These are phyloP conservation scores for Aphelenchoides fujianensis DNA, from an alignment of 1,140 invertebrate genomes.

Conservation along the genomic window DNA sequence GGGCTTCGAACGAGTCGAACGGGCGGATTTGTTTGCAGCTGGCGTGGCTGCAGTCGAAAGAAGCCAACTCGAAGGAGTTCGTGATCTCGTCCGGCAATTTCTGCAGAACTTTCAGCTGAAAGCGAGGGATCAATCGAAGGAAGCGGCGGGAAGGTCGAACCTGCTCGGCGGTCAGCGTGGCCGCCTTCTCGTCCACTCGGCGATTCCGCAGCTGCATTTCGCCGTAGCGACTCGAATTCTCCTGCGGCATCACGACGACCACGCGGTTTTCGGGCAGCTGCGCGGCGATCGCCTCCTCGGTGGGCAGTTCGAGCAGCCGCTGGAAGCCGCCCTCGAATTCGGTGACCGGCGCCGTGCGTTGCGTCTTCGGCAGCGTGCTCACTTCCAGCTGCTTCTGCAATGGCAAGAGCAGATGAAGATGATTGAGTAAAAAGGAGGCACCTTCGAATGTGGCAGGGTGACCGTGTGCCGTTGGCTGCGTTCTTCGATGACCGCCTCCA, in stretches of 20 bases:
- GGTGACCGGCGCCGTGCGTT: not conserved
- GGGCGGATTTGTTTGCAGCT: not conserved
- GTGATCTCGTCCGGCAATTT: conserved; percentile 21
- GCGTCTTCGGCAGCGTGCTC: not conserved
- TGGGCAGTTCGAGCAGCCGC: not conserved
- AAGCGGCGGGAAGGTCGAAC: too few species aligned
- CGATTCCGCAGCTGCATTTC: conserved; percentile 21
- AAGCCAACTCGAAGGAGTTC: not conserved
- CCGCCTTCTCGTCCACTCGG: conserved; percentile 5
- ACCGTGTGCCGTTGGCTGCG: not conserved
- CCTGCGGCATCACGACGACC: conserved; percentile 24
- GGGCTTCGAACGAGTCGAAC: conserved; percentile 15
- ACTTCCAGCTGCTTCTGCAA: conserved; percentile 9
- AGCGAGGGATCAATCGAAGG: not conserved
- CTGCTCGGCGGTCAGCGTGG: conserved; percentile 12
- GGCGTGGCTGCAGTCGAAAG: conserved; percentile 9
- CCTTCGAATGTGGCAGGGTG: conserved; percentile 12
- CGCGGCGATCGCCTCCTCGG: not conserved
- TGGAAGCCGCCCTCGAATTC: not conserved
- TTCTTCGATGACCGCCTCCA: conserved; percentile 6
- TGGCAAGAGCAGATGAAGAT: too few species aligned
- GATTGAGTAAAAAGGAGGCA: too few species aligned
- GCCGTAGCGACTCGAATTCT: conserved; percentile 19
- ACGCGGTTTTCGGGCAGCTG: not conserved
- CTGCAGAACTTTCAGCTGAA: conserved; percentile 22